These are phyloP conservation scores for Teinopalpus imperialis DNA, from an alignment of 2,888 invertebrate genomes.

Conservation along the genomic window DNA sequence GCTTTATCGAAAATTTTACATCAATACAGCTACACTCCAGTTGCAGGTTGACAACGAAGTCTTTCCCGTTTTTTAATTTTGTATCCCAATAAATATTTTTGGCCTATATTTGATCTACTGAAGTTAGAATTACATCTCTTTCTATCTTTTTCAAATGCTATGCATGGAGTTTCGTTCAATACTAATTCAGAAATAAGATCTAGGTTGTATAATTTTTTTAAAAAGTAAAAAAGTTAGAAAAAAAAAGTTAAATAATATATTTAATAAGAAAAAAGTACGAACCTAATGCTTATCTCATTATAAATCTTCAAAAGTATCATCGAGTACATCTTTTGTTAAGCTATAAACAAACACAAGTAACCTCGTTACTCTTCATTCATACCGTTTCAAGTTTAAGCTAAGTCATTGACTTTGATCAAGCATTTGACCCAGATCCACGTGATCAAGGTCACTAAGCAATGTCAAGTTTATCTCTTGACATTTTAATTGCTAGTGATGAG, in stretches of 20 bases:
- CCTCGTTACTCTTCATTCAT: slow-evolving; percentile 23
- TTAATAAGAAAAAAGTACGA: not conserved
- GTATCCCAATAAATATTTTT: too few relatives aligned
- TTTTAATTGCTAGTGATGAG: slow-evolving; percentile 23
- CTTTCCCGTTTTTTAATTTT: too few relatives aligned
- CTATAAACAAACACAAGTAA: slow-evolving; percentile 10
- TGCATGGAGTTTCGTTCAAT: too few relatives aligned
- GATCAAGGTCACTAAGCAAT: slow-evolving; percentile 23
- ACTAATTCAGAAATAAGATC: too few relatives aligned
- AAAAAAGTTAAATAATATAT: not conserved
- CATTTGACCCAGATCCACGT: slow-evolving; percentile 10
- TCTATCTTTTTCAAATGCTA: too few relatives aligned
- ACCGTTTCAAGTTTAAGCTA: slow-evolving; percentile 9
- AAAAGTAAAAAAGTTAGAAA: too few relatives aligned
- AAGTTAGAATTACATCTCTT: too few relatives aligned
- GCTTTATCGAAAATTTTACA: too few relatives aligned
- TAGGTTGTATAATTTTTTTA: too few relatives aligned
- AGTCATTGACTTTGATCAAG: slow-evolving; percentile 20
- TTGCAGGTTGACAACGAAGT: too few relatives aligned
- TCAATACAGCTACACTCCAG: too few relatives aligned
- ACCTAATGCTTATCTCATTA: slow-evolving; percentile 1
- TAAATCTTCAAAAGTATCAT: not conserved
- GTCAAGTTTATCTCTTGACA: slow-evolving; percentile 24
- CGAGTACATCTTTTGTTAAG: not conserved
- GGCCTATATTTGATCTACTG: too few relatives aligned